Base-by-base conservation (phyloP, 23 tunicate species). In the Diplosoma virens region DNA sequence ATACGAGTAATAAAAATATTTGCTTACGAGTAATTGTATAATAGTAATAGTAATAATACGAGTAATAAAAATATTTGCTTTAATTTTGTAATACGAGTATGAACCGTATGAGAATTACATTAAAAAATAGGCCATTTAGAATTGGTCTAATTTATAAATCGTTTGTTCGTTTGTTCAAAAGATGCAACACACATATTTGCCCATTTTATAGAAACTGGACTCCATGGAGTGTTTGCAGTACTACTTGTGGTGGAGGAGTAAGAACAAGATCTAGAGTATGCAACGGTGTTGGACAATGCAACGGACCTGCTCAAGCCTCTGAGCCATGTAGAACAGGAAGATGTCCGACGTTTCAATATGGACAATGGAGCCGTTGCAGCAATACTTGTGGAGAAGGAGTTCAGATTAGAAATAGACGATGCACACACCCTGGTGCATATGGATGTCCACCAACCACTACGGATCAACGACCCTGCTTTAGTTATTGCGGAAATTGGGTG, bases 111-210 rank as follows among this genome's bases (percentile, higher is more conserved):
- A n/a, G n/a, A n/a, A n/a, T n/a, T n/a, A n/a, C n/a, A n/a, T n/a
- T n/a, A n/a, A n/a, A n/a, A n/a, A n/a, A n/a, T n/a, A n/a, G n/a
- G n/a, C n/a, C n/a, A n/a, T n/a, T n/a, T n/a, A n/a, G n/a, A n/a
- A n/a, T n/a, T n/a, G n/a, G n/a, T n/a, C n/a, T n/a, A n/a, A n/a
- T n/a, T n/a, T n/a, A n/a, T n/a, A n/a, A n/a, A n/a, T n/a, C n/a
- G n/a, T n/a, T n/a, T n/a, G n/a, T n/a, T n/a, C n/a, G n/a, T n/a
- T n/a, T n/a, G n/a, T n/a, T n/a, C n/a, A n/a, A n/a, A n/a, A n/a
- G n/a, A 3, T 89, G 96, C 61, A 76, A 82, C 71, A 36, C 67
- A 6, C 74, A 68, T 11, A 66, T 56, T 1, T 76, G 83, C 37
- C 75, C 89, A 5, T 30, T 31, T 45, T 86, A 79, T 48, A 22